These are phyloP conservation scores for Diorhabda carinulata DNA, from an alignment of 1,140 invertebrate species.

Conservation along the genomic window DNA sequence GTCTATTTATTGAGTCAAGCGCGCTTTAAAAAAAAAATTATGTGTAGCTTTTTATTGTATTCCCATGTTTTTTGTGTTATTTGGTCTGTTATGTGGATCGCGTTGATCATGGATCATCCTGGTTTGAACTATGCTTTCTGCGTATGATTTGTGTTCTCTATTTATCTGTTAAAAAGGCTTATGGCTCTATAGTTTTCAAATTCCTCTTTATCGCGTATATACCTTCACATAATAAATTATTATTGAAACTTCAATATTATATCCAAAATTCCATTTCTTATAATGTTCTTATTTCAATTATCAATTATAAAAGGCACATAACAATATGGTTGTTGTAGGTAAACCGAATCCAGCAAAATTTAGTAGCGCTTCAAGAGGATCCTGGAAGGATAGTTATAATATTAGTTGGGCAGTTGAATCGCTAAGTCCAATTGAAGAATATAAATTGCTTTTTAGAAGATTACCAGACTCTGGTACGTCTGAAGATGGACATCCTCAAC, in stretches of 20 bases:
- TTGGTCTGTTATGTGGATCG: no score
- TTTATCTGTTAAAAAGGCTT: no score
- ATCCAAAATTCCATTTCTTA: not conserved
- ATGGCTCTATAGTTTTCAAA: no score
- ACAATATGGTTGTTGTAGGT: constrained; percentile 27
- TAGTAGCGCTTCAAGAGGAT: constrained; percentile 57
- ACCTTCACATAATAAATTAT: not conserved
- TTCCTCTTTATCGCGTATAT: not conserved
- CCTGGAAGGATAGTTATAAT: constrained; percentile 62
- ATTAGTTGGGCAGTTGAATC: constrained; percentile 65
- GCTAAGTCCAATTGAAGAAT: constrained; percentile 61
- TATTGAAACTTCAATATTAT: not conserved
- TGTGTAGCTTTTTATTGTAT: no score
- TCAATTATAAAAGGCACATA: constrained; percentile 4
- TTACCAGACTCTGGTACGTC: constrained; percentile 50
- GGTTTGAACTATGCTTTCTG: no score
- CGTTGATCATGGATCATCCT: no score
- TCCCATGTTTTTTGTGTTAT: no score
- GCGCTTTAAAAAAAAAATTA: no score
- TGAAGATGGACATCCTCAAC: constrained; percentile 48
- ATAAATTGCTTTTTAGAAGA: constrained; percentile 60
- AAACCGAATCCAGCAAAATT: constrained; percentile 62
- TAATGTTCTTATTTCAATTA: not conserved
- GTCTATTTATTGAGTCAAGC: no score
- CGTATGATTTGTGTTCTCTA: no score